Evolutionary conservation across 2,797 vertebrate genomes (phyloP).

Genomic region (Vultur gryphus): DNA sequence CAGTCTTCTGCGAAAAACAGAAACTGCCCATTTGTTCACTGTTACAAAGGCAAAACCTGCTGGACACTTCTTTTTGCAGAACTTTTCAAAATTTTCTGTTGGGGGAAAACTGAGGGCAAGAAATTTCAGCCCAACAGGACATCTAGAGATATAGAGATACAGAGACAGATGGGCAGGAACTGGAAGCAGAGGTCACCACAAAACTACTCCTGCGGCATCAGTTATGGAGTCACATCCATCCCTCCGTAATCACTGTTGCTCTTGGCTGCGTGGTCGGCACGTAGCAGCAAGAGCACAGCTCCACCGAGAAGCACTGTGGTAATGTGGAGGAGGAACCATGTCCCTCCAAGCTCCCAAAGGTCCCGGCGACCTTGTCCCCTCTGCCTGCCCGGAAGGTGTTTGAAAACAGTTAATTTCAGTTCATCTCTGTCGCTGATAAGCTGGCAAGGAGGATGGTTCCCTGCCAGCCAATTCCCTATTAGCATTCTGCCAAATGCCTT

Average conservation of each 20-base stretch:
- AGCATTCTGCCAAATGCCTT: not conserved
- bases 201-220: not conserved
- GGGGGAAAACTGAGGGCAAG: not conserved
- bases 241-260: not conserved
- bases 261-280: not conserved
- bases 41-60: not conserved
- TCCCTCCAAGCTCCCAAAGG: not conserved
- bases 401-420: not conserved
- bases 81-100: not conserved
- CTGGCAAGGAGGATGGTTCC: not conserved
- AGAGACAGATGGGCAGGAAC: not conserved
- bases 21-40: not conserved
- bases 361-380: not conserved
- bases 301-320: fast-evolving
- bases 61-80: not conserved
- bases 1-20: not conserved
- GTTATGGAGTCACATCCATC: fast-evolving
- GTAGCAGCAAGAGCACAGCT: not conserved
- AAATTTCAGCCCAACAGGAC: not conserved
- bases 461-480: not conserved
- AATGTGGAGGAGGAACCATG: not conserved
- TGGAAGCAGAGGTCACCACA: not conserved
- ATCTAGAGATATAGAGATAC: not conserved
- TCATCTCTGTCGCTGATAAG: not conserved
- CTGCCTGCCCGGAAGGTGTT: not conserved